Evolutionary conservation across 2,888 invertebrate genomes (phyloP), one percentile per base, ranked within the genome.

Genomic region (Microctonus aethiopoides): DNA sequence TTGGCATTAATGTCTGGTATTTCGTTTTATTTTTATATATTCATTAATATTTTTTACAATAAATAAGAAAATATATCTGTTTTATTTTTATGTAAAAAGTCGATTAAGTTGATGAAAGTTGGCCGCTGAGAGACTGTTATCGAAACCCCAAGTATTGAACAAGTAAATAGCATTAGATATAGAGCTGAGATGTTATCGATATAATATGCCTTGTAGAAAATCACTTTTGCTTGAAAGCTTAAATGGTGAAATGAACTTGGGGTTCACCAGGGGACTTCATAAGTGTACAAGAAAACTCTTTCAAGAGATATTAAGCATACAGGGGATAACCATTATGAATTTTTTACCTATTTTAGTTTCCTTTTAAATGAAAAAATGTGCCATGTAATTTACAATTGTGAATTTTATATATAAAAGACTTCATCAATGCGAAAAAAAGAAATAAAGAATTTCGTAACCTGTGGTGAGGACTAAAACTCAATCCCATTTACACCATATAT

Each of bases 101-200:
- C 20, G 41, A 41, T 61, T 39, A 61, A 61, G n/a, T n/a, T n/a
- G n/a, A n/a, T n/a, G n/a, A n/a, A n/a, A n/a, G n/a, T n/a, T n/a
- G n/a, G n/a, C n/a, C n/a, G n/a, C n/a, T n/a, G n/a, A n/a, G 77
- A 81, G 84, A 84, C 84, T 72, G 63, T 75, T 80, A 84, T 84
- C 83, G 71, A n/a, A 56, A 32, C 54, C 61, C 39, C 41, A 60
- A 32, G 70, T 71, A 76, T 72, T 72, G 76, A 84, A 85, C 86
- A 85, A 83, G 85, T 79, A 82, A 85, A 84, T 73, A 71, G 81
- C 85, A 85, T 86, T 86, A 85, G 79, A 74, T 71, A 46, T 46
- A 46, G 46, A 46, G 16, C 16, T 46, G 46, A 72, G 80, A 80
- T 81, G 78, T 80, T 84, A 83, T 84, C 81, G 75, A 70, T 61